phyloP scores from a whole-genome alignment of 1,140 invertebrate species.

The Euglossa dilemma region DNA sequence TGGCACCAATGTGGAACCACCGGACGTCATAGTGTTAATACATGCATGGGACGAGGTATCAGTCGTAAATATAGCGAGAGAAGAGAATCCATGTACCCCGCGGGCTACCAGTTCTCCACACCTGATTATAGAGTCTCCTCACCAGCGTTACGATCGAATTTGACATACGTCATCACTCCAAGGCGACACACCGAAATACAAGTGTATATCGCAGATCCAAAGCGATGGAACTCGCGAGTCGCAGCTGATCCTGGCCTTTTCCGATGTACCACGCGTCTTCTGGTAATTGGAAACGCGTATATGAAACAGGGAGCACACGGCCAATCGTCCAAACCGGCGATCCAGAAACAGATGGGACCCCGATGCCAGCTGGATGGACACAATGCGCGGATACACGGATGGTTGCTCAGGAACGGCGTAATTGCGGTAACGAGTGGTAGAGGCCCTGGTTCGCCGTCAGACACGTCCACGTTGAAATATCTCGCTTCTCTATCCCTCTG shows the following conservation, averaged over 20 bases:
- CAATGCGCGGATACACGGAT: constrained; percentile 74
- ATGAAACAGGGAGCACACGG: neutral
- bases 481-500: neutral
- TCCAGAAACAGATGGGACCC: constrained; percentile 60
- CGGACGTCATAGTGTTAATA: too few relatives aligned
- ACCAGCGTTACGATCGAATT: too few relatives aligned
- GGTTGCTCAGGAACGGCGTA: constrained; percentile 69
- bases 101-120: too few relatives aligned
- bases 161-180: too few relatives aligned
- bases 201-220: too few relatives aligned
- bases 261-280: neutral
- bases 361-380: constrained; percentile 57
- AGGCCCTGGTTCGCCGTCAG: constrained; percentile 22
- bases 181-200: too few relatives aligned
- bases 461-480: constrained; percentile 28
- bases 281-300: constrained; percentile 23
- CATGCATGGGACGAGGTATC: too few relatives aligned
- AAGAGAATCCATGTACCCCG: too few relatives aligned
- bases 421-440: constrained; percentile 59
- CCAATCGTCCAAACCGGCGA: constrained; percentile 60
- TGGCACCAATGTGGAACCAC: too few relatives aligned
- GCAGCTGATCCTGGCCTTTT: neutral
- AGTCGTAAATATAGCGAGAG: too few relatives aligned
- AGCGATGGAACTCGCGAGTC: too few relatives aligned
- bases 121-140: too few relatives aligned